Evolutionary conservation across 2,888 invertebrate species (phyloP).

Genomic region (Abrostola triplasia): DNA sequence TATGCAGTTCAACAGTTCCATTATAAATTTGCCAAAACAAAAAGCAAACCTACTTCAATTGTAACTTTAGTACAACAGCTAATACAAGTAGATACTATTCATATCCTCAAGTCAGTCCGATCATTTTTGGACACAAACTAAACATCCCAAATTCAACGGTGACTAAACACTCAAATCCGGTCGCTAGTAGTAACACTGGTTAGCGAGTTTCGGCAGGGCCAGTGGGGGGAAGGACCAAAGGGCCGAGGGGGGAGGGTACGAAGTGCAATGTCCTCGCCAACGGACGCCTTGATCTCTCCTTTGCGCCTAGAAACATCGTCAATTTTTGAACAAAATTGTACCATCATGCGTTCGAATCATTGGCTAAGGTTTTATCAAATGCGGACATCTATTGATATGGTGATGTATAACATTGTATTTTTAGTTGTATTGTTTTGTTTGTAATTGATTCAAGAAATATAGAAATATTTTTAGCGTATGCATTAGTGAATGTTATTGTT

Average conservation of each 20-base stretch:
- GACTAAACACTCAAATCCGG: slow-evolving; percentile 86
- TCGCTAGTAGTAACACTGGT: slow-evolving; percentile 76
- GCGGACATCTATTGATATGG: slow-evolving; percentile 44
- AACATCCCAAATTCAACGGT: slow-evolving; percentile 66
- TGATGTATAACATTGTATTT: slow-evolving; percentile 30
- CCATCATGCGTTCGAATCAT: slow-evolving; percentile 49
- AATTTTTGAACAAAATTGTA: slow-evolving; percentile 65
- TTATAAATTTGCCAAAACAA: slow-evolving; percentile 4
- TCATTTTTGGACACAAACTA: slow-evolving; percentile 58
- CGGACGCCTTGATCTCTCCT: slow-evolving; percentile 80
- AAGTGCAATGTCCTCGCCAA: slow-evolving; percentile 88
- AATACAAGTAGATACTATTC: background rate
- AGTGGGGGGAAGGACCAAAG: slow-evolving; percentile 78
- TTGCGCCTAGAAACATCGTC: slow-evolving; percentile 69
- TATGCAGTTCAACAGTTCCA: too few relatives aligned
- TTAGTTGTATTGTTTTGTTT: slow-evolving; percentile 16
- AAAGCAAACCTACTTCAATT: background rate
- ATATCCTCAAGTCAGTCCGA: slow-evolving; percentile 16
- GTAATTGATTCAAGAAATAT: slow-evolving; percentile 25
- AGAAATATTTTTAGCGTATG: slow-evolving; percentile 4
- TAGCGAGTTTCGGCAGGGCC: slow-evolving; percentile 84
- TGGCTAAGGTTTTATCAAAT: slow-evolving; percentile 46
- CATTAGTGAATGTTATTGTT: background rate
- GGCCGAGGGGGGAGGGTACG: slow-evolving; percentile 66
- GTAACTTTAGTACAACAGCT: slow-evolving; percentile 8